Evolutionary conservation across 1,140 invertebrate species (phyloP).

Genomic region (Drosophila orosa): DNA sequence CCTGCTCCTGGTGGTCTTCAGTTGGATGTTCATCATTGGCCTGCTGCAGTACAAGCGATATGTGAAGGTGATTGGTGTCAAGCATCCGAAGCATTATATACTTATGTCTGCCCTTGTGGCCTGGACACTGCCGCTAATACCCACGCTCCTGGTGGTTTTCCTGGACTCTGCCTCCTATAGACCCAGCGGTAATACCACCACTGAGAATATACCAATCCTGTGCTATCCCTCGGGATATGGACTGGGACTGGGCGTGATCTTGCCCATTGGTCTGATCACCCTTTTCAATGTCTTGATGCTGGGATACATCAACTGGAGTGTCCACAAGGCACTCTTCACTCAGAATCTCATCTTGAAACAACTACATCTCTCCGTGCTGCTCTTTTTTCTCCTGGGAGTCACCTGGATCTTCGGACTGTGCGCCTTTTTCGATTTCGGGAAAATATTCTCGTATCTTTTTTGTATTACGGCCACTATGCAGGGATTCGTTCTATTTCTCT

Average conservation of each 20-base stretch:
- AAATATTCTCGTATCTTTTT: slow-evolving; percentile 87
- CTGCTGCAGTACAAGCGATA: slow-evolving; percentile 87
- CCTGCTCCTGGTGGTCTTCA: slow-evolving; percentile 87
- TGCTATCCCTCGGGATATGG: slow-evolving; percentile 87
- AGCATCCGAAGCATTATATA: slow-evolving; percentile 85
- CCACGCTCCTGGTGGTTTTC: slow-evolving; percentile 84
- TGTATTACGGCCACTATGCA: slow-evolving; percentile 87
- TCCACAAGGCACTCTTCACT: slow-evolving; percentile 85
- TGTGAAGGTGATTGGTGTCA: slow-evolving; percentile 86
- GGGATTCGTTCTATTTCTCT: slow-evolving; percentile 88
- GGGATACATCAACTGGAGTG: slow-evolving; percentile 85
- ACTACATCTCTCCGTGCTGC: slow-evolving; percentile 86
- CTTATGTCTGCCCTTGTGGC: slow-evolving; percentile 85
- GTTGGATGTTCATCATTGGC: slow-evolving; percentile 89
- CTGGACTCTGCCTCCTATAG: slow-evolving; percentile 85
- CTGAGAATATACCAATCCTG: slow-evolving; percentile 63
- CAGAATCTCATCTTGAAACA: slow-evolving; percentile 86
- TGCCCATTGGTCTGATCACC: slow-evolving; percentile 86
- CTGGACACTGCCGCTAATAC: slow-evolving; percentile 86
- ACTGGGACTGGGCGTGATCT: slow-evolving; percentile 85
- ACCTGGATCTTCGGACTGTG: slow-evolving; percentile 88
- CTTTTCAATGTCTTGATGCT: slow-evolving; percentile 86
- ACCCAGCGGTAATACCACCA: slow-evolving; percentile 37
- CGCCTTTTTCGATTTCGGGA: slow-evolving; percentile 84
- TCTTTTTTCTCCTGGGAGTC: slow-evolving; percentile 88